Evolutionary conservation across 1,140 invertebrate species (phyloP), one percentile per base, ranked within the genome.

Genomic region (Harpegnathos saltator): DNA sequence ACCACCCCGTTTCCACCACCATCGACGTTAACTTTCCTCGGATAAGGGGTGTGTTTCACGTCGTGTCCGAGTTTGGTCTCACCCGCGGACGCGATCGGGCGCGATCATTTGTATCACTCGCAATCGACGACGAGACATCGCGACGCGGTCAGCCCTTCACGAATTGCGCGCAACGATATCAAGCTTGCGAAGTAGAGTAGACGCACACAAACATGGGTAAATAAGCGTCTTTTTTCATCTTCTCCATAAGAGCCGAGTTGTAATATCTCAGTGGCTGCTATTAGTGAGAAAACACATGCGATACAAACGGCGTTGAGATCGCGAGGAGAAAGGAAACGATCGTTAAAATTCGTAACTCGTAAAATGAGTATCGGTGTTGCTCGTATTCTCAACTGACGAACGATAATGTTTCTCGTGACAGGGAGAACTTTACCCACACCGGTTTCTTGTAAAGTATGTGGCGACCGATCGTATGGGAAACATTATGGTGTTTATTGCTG

Each of bases 401-500:
- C 29, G 19, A 33, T 62, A 33, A 75, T 26, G n/a, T 44, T n/a
- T 54, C 9, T 66, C 44, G 44, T 4, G 44, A 52, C 56, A 97
- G 97, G 97, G 78, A 94, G 97, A 90, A 96, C 96, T 38, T 89
- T 97, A 44, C 96, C 96, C 0, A 95, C 95, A 11, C 96, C 96
- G 14, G 96, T 97, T 0, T 89, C 95, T 9, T 98, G 97, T 91
- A 94, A 95, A 86, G 97, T 98, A 58, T 98, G 98, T 89, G 98
- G 98, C 1, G 98, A 98, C 93, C 96, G 97, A 90, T 97, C 97
- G 17, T 98, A 97, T 86, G 98, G 98, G 0, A 97, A 98, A 92
- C 97, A 98, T 92, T 98, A 98, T 89, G 98, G 98, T 0, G 96
- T 97, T 11, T 97, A 96, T 91, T 97, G 97, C 90, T 98, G 98